phyloP scores from a whole-genome alignment of 2,888 invertebrate species.

The Epinotia demarniana region DNA sequence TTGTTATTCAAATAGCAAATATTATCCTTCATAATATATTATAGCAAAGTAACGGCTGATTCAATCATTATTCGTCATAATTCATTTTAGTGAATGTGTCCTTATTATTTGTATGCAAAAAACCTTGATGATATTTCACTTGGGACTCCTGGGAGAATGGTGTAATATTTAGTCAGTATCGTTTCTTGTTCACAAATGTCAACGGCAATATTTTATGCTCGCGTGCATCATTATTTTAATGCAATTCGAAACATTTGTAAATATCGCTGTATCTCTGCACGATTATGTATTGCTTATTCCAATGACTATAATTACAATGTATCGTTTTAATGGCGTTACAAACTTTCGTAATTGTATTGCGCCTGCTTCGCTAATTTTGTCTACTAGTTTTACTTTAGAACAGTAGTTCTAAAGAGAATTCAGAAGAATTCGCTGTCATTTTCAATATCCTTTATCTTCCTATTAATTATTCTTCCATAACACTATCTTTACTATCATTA shows the following conservation, averaged over 20 bases:
- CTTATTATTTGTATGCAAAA: not conserved
- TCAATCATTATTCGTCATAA: not conserved
- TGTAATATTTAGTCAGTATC: not conserved
- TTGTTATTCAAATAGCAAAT: no score
- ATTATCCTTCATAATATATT: no score
- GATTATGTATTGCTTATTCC: slow-evolving; percentile 40
- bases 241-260: slow-evolving; percentile 35
- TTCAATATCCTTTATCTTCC: not conserved
- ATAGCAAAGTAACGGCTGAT: no score
- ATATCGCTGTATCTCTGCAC: slow-evolving; percentile 36
- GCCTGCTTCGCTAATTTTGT: not conserved
- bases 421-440: not conserved
- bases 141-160: not conserved
- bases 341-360: slow-evolving; percentile 25
- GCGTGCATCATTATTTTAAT: slow-evolving; percentile 41
- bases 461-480: not conserved
- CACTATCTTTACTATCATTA: not conserved
- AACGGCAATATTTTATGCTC: slow-evolving; percentile 22
- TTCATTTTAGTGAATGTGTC: not conserved
- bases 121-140: not conserved
- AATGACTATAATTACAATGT: slow-evolving; percentile 25
- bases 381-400: not conserved
- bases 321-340: slow-evolving; percentile 36
- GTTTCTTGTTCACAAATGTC: slow-evolving; percentile 20
- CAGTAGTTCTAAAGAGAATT: not conserved